These are phyloP conservation scores for Propithecus coquereli DNA, from an alignment of 2,113 vertebrate genomes.

Conservation along the genomic window DNA sequence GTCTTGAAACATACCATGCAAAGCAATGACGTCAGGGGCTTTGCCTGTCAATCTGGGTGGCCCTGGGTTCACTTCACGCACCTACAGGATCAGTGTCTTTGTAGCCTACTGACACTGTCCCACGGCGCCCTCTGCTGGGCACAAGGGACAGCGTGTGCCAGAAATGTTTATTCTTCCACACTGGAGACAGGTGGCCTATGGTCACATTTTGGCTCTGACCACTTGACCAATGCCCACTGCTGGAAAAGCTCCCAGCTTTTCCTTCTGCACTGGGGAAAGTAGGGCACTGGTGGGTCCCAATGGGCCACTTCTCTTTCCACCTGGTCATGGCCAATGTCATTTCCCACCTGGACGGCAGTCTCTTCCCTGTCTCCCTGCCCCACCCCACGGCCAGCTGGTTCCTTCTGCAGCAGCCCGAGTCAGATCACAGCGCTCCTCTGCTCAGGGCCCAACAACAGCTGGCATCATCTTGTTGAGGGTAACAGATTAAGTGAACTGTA, in stretches of 20 bases:
- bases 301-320: background rate
- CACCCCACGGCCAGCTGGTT: background rate
- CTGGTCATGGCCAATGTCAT: background rate
- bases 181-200: background rate
- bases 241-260: background rate
- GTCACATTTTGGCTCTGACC: background rate
- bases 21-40: background rate
- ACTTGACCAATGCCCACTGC: background rate
- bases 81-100: background rate
- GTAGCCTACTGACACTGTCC: background rate
- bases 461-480: background rate
- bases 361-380: background rate
- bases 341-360: background rate
- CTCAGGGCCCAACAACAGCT: background rate
- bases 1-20: background rate
- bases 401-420: background rate
- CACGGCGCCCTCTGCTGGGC: slow-evolving; percentile 32
- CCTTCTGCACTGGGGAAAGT: background rate
- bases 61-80: background rate
- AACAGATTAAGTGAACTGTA: background rate
- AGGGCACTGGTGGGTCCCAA: background rate
- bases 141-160: background rate
- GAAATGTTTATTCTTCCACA: background rate
- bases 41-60: background rate
- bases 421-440: background rate